Base-by-base conservation (phyloP, 2,888 invertebrate species). In the Chrysina gloriosa region DNA sequence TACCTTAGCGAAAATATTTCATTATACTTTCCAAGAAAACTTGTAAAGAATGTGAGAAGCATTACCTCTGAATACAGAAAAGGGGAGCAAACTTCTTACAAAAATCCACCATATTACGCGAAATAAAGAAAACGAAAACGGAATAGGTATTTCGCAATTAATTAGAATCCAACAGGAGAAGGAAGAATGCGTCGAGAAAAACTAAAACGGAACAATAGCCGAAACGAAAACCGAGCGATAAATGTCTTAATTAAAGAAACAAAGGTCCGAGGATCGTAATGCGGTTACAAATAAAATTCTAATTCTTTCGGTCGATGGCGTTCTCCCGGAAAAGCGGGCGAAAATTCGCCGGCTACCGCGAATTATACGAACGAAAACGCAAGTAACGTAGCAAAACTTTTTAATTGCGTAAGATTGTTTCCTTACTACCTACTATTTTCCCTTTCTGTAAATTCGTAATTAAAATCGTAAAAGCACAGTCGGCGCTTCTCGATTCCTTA, bases 231-330 rank as follows among this genome's bases (percentile, higher is more conserved):
- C 47, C 42, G 48, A 58, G 48, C 47, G 66, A 66, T 66, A 66
- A 66, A 66, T 66, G 66, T 66, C 66, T 66, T 66, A 66, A 66
- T 66, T 66, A 66, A 66, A 58, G 47, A 36, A 56, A 47, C 66
- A 56, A 56, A 66, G 58, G 58, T 66, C 56, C 47, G 58, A 14
- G 23, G 48, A 54, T 66, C 47, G 47, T 48, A 66, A 66, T 48
- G 58, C 58, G 66, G 58, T 58, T 48, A 66, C 66, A 47, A 58
- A 56, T 58, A 66, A 65, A 58, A 58, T 48, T 66, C 48, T 66
- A 58, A 66, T 66, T 66, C 66, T 66, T 31, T 31, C 36, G 34
- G 25, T 47, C 34, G 31, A 58, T 23, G 14, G 66, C 36, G 50
- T 50, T 27, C 39, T 52, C 34, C 29, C 31, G 27, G 29, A 21